Evolutionary conservation across 2,113 vertebrate genomes (phyloP), one percentile per base, ranked within the genome.

Genomic region (Elephas maximus): DNA sequence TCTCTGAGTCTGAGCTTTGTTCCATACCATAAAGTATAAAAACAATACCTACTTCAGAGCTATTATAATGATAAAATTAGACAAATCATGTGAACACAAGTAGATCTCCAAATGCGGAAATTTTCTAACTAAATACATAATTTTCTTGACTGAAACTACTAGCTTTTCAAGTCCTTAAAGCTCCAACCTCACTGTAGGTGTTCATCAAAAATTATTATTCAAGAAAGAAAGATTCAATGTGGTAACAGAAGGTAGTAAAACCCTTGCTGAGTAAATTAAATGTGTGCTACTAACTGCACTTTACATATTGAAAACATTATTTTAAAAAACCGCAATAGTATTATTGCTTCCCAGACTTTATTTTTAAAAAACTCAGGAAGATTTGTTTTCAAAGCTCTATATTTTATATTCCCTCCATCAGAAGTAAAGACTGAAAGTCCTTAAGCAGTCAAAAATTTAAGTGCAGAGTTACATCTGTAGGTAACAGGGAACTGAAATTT

Each of bases 401-500:
- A 53, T 74, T 97, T 97, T 85, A 81, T 67, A 65, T 76, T 62
- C 15, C 30, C n/a, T 79, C 17, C 71, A 7, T 48, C 7, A 96
- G 17, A 93, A 94, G 48, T 83, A 96, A 89, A 92, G 84, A n/a
- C 18, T 84, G 5, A 37, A 89, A 95, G 77, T 45, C 15, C 33
- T 77, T 67, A 73, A 18, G 53, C 37, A 93, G 76, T 74, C 21
- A 63, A 94, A 87, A 23, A n/a, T 5, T 30, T 53, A 90, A 76
- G 33, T 60, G 2, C 26, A 94, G 24, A 63, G 1, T 67, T 88
- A 71, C n/a, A 82, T 53, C 63, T 92, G 2, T 60, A 87, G 83
- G n/a, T 81, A 48, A 88, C 2, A 85, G 45, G n/a, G 17, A 96
- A 95, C 4, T 82, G 33, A 96, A 88, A 95, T 77, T 71, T 81